Evolutionary conservation across 1,140 invertebrate species (phyloP).

Genomic region (Portunus trituberculatus): DNA sequence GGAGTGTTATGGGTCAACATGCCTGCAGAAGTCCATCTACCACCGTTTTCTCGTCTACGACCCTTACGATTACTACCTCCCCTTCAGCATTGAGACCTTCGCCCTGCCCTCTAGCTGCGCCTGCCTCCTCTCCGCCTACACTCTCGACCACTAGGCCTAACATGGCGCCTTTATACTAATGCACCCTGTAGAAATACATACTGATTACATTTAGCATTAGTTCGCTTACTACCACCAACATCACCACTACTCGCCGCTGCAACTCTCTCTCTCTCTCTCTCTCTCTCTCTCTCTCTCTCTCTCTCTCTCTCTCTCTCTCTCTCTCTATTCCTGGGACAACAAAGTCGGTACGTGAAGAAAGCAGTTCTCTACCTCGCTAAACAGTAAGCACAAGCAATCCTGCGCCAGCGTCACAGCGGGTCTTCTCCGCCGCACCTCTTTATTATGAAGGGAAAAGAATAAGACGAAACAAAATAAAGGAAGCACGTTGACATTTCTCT

Average conservation of each 20-base stretch:
- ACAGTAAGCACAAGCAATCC: too few species aligned
- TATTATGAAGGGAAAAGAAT: too few species aligned
- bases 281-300: background rate
- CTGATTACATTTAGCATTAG: background rate
- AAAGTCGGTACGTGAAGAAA: slow-evolving; percentile 60
- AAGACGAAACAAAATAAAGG: too few species aligned
- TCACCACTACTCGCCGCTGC: background rate
- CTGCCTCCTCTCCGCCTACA: slow-evolving; percentile 77
- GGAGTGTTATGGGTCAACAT: slow-evolving; percentile 78
- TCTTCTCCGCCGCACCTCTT: too few species aligned
- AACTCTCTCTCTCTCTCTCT: slow-evolving; percentile 8
- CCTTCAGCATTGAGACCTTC: slow-evolving; percentile 78
- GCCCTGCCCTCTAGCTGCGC: slow-evolving; percentile 78
- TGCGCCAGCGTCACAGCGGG: too few species aligned
- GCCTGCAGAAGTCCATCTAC: slow-evolving; percentile 79
- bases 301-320: background rate
- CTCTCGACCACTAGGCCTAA: slow-evolving; percentile 54
- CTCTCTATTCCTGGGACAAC: background rate
- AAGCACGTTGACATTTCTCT: too few species aligned
- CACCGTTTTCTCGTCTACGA: slow-evolving; percentile 79
- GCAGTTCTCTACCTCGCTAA: slow-evolving; percentile 32
- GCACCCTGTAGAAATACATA: background rate
- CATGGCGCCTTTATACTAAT: background rate
- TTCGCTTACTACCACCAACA: background rate
- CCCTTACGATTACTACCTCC: slow-evolving; percentile 78